Evolutionary conservation across 92 coral and sea anemone species (phyloP).

Genomic region (Palythoa heliodiscus): DNA sequence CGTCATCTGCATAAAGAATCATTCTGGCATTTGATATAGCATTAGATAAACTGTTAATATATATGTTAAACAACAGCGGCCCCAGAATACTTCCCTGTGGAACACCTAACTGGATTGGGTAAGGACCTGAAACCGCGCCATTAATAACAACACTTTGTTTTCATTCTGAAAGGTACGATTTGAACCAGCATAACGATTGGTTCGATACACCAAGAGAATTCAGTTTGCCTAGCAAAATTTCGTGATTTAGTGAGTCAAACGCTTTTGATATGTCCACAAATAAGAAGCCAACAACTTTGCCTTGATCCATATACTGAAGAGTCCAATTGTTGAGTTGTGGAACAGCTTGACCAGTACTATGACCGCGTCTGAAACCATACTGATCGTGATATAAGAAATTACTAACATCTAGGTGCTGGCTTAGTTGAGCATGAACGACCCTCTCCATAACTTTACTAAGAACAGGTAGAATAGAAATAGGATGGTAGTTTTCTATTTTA

Average conservation of each 20-base stretch:
- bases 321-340: slow-evolving; percentile 59
- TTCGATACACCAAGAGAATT: slow-evolving; percentile 31
- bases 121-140: slow-evolving; percentile 42
- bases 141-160: slow-evolving; percentile 52
- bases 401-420: neutral
- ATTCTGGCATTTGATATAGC: slow-evolving; percentile 24
- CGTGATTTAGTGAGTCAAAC: slow-evolving; percentile 61
- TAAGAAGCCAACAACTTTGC: slow-evolving; percentile 51
- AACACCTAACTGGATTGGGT: slow-evolving; percentile 18
- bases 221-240: slow-evolving; percentile 47
- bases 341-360: slow-evolving; percentile 54
- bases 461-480: slow-evolving; percentile 51
- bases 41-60: slow-evolving; percentile 13
- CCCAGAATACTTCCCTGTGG: slow-evolving; percentile 40
- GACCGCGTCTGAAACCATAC: slow-evolving; percentile 53
- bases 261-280: slow-evolving; percentile 59
- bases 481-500: slow-evolving; percentile 60
- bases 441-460: slow-evolving; percentile 43
- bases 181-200: slow-evolving; percentile 47
- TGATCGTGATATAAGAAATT: slow-evolving; percentile 38
- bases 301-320: slow-evolving; percentile 45
- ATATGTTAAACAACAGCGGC: slow-evolving; percentile 26
- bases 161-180: slow-evolving; percentile 51
- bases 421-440: slow-evolving; percentile 42
- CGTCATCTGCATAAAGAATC: too few species aligned